A percentile compares a stretch with the other conserved stretches of the same genome.
Evolutionary conservation across 2,797 vertebrate genomes (phyloP).

Genomic region (Allochrocebus solatus): DNA sequence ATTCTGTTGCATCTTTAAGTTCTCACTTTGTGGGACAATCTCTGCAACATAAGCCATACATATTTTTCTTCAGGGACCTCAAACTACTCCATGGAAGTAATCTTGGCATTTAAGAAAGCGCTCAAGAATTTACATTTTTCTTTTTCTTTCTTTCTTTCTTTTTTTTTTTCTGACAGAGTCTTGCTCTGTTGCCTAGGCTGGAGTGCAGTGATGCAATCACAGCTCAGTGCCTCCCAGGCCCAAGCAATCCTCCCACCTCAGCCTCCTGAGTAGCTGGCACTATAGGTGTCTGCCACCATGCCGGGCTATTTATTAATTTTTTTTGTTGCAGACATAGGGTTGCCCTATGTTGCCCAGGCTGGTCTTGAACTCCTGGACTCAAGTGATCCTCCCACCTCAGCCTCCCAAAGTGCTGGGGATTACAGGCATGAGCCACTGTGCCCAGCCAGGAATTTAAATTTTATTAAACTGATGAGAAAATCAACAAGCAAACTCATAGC

Average conservation of each 20-base stretch:
- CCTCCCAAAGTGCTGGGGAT: neutral
- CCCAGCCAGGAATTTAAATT: neutral
- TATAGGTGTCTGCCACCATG: neutral
- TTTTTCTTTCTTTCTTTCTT: neutral
- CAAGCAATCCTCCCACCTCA: neutral
- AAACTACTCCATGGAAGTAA: neutral
- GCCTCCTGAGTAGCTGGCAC: neutral
- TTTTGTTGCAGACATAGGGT: neutral
- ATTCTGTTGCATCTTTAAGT: neutral
- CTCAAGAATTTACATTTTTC: neutral
- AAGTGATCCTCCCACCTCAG: neutral
- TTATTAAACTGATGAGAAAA: neutral
- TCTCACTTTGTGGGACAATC: neutral
- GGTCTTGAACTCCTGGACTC: neutral
- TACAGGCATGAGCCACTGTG: neutral
- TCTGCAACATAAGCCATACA: neutral
- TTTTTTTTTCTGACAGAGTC: neutral
- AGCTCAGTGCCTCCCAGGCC: neutral
- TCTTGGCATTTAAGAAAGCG: neutral
- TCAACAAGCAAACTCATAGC: neutral
- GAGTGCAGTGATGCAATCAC: neutral
- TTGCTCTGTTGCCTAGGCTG: neutral
- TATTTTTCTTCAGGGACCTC: neutral
- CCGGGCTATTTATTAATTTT: neutral
- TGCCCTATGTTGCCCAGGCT: neutral